phyloP scores from a whole-genome alignment of 1,140 invertebrate species.

The Sesamia nonagrioides region DNA sequence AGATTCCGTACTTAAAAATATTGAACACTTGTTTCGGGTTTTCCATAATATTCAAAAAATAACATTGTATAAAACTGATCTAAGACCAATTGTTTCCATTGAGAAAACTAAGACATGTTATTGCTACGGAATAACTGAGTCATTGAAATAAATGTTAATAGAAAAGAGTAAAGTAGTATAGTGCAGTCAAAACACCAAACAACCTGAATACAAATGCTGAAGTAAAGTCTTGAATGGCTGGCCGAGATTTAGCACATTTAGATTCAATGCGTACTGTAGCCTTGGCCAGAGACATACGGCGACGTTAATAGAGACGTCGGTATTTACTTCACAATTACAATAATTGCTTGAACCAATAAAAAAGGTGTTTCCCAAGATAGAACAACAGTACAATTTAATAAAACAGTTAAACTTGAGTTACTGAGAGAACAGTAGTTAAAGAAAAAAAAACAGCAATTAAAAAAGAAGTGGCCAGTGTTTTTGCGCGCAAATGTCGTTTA shows the following conservation, averaged over 20 bases:
- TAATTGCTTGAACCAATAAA: conserved; percentile 1
- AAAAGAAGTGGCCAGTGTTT: conserved; percentile 35
- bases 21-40: no score
- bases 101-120: background rate
- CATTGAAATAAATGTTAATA: background rate
- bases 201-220: conserved; percentile 36
- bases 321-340: conserved; percentile 18
- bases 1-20: no score
- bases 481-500: conserved; percentile 35
- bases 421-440: background rate
- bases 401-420: conserved; percentile 5
- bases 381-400: background rate
- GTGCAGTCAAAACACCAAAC: background rate
- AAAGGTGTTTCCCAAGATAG: background rate
- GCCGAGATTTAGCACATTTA: conserved; percentile 21
- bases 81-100: background rate
- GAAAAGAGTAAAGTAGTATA: background rate
- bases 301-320: conserved; percentile 14
- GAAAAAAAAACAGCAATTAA: conserved; percentile 33
- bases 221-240: conserved; percentile 30
- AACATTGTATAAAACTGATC: no score
- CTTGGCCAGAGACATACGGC: conserved; percentile 14
- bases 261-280: conserved; percentile 12
- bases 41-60: no score
- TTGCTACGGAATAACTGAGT: background rate